Conservation (phyloP, 2,888 invertebrate genomes). For the Lithophane ornitopus region DNA sequence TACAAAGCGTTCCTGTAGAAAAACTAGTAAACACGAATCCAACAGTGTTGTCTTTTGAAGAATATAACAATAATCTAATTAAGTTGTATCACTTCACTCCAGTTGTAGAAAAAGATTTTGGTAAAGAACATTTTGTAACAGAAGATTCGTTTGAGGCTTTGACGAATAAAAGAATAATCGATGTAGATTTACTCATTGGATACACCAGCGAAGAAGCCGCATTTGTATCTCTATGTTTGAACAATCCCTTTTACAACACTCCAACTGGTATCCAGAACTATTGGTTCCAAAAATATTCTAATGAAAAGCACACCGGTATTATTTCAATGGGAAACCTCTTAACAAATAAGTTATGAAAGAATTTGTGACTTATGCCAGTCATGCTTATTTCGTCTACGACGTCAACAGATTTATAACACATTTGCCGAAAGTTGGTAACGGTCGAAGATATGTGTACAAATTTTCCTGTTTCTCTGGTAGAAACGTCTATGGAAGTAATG, state of each 20-base stretch:
- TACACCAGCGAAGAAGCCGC: conserved; percentile 92
- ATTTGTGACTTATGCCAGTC: conserved; percentile 66
- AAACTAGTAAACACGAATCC: conserved; percentile 70
- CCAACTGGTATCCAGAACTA: conserved; percentile 71
- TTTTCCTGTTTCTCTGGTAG: conserved; percentile 75
- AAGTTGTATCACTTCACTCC: conserved; percentile 77
- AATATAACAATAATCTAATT: conserved; percentile 58
- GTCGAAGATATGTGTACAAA: conserved; percentile 54
- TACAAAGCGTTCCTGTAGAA: conserved; percentile 72
- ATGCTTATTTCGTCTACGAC: conserved; percentile 65
- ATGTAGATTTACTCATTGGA: conserved; percentile 93
- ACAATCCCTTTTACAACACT: conserved; percentile 44
- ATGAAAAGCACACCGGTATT: conserved; percentile 67
- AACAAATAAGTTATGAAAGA: conserved; percentile 67
- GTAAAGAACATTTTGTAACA: conserved; percentile 72
- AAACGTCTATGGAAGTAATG: conserved; percentile 71
- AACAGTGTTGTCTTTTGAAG: conserved; percentile 70
- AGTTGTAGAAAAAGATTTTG: conserved; percentile 78
- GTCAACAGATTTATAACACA: conserved; percentile 57
- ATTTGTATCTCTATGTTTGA: conserved; percentile 57
- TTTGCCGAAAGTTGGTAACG: conserved; percentile 46
- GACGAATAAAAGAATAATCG: conserved; percentile 83
- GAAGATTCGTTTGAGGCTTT: conserved; percentile 69
- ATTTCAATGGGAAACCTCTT: conserved; percentile 71
- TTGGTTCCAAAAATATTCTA: conserved; percentile 73